Conservation (phyloP, 2,888 invertebrate species). For the Masnerella sp. region DNA sequence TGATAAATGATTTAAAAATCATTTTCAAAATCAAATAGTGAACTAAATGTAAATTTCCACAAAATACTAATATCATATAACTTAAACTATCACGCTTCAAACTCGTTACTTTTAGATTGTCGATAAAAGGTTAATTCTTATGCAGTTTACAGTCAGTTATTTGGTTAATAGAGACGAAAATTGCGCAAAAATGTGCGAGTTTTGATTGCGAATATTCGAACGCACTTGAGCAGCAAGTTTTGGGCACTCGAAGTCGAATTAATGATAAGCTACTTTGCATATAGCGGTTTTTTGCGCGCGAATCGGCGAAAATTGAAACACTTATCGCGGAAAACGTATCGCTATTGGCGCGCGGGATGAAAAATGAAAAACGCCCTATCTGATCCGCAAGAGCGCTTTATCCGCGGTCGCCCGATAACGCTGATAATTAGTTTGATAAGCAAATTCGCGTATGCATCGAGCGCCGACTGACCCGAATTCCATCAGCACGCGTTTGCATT, state of each 20-base stretch:
- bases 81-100: too few species aligned
- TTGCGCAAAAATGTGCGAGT: too few species aligned
- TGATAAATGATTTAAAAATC: too few species aligned
- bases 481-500: constrained; percentile 47
- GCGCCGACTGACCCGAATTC: constrained; percentile 49
- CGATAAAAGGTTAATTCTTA: too few species aligned
- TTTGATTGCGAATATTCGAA: too few species aligned
- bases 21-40: too few species aligned
- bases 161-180: too few species aligned
- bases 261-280: constrained; percentile 28
- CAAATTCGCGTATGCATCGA: constrained; percentile 54
- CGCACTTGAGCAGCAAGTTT: too few species aligned
- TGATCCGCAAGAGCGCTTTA: constrained; percentile 49
- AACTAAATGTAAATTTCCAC: too few species aligned
- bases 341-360: constrained; percentile 36
- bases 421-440: constrained; percentile 59
- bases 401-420: constrained; percentile 49
- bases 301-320: constrained; percentile 35
- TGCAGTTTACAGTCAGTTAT: too few species aligned
- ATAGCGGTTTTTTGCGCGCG: constrained; percentile 1
- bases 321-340: constrained; percentile 39
- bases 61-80: too few species aligned
- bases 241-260: background rate
- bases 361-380: constrained; percentile 60
- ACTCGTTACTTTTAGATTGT: too few species aligned